Base-by-base conservation (phyloP, 64 coral and sea anemone species). In the Cladopsammia gracilis region DNA sequence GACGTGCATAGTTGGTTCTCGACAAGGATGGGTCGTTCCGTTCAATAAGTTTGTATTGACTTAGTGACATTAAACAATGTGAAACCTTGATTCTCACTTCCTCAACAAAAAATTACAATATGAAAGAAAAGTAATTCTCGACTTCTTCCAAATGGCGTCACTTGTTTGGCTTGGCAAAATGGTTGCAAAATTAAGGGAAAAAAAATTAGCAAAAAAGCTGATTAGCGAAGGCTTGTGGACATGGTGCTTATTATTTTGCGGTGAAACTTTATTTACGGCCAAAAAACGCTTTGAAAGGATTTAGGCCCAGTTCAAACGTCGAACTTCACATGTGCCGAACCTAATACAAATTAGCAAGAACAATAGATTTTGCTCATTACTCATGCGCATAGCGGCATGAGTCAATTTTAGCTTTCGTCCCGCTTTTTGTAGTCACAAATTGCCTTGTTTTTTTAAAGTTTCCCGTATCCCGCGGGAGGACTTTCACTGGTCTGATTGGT, bases 271-370 rank as follows among this genome's bases (percentile, higher is more conserved):
- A 42, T 47, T 64, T 62, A 83, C 19, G 7, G 45, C 43, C 16
- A 62, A 64, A 66, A 83, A 59, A 60, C 59, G 18, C 46, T 67
- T 66, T 67, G 26, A 67, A 49, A 83, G 80, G 80, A 83, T 83
- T n/a, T n/a, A n/a, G n/a, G n/a, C n/a, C n/a, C n/a, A n/a, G n/a
- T n/a, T n/a, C n/a, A n/a, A n/a, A n/a, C n/a, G n/a, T n/a, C n/a
- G n/a, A n/a, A n/a, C n/a, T n/a, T n/a, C n/a, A n/a, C n/a, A n/a
- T n/a, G n/a, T n/a, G n/a, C n/a, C n/a, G n/a, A n/a, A n/a, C n/a
- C n/a, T n/a, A n/a, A n/a, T n/a, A n/a, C n/a, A n/a, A n/a, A n/a
- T n/a, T n/a, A n/a, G n/a, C n/a, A n/a, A n/a, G n/a, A n/a, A n/a
- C n/a, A n/a, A n/a, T n/a, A n/a, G n/a, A n/a, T n/a, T n/a, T n/a